phyloP scores from a whole-genome alignment of 2,113 vertebrate genomes.

The Lampris megalopsis region DNA sequence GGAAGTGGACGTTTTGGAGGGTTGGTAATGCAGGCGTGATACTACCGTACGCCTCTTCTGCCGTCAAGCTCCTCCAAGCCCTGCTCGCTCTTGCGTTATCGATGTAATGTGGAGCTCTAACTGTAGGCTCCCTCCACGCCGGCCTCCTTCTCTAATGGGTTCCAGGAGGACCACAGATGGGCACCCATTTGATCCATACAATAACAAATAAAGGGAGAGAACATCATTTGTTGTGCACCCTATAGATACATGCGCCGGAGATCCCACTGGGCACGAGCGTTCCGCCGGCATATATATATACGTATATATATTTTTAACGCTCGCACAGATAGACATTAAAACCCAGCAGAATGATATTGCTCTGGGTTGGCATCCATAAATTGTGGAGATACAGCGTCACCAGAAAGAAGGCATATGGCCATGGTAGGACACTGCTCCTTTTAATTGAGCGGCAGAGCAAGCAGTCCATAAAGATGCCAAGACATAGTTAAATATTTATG shows the following conservation, averaged over 20 bases:
- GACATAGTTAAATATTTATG: slow-evolving; percentile 89
- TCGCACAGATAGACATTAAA: slow-evolving; percentile 54
- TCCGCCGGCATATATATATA: no score
- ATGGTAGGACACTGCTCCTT: slow-evolving; percentile 80
- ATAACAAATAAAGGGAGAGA: slow-evolving; percentile 37
- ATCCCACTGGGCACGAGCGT: slow-evolving; percentile 49
- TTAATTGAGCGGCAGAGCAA: slow-evolving; percentile 85
- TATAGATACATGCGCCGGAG: slow-evolving; percentile 56
- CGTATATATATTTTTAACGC: no score
- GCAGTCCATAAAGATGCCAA: slow-evolving; percentile 88
- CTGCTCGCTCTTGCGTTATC: no score
- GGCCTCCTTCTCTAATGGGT: slow-evolving; percentile 21
- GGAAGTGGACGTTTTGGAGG: slow-evolving; percentile 56
- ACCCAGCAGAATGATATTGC: slow-evolving; percentile 62
- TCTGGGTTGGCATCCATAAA: slow-evolving; percentile 76
- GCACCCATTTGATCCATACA: slow-evolving; percentile 54
- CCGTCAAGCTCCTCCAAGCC: background rate
- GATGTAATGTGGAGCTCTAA: background rate
- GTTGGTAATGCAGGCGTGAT: slow-evolving; percentile 56
- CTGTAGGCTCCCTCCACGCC: background rate
- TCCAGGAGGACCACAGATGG: slow-evolving; percentile 47
- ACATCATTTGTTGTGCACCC: slow-evolving; percentile 47
- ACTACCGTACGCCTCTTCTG: slow-evolving; percentile 49
- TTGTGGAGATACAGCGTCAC: slow-evolving; percentile 73
- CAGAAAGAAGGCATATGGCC: slow-evolving; percentile 84